Conservation (phyloP, 2,797 vertebrate species). For the Microhierax caerulescens region DNA sequence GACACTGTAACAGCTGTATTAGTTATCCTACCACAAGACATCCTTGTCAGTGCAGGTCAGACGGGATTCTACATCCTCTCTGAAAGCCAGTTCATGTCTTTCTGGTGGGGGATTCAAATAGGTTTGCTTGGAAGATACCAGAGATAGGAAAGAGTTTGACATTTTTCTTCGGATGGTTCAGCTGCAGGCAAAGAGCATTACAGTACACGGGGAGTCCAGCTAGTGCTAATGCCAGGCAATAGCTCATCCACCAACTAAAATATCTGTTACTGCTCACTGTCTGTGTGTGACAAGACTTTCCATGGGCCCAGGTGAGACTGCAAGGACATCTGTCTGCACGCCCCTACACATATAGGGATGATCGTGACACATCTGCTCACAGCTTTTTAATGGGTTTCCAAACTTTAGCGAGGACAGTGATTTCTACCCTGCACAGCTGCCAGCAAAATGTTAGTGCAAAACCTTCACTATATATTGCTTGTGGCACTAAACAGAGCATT, state of each 20-base stretch:
- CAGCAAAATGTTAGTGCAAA: not conserved
- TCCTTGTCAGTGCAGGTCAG: not conserved
- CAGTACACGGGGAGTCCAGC: not conserved
- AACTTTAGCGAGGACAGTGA: accelerated
- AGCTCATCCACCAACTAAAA: not conserved
- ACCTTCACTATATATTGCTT: not conserved
- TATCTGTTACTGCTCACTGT: not conserved
- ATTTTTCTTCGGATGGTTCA: not conserved
- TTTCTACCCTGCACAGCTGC: not conserved
- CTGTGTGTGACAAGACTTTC: not conserved
- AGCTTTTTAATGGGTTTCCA: not conserved
- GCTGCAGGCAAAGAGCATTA: not conserved
- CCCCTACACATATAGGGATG: not conserved
- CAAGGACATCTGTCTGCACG: not conserved
- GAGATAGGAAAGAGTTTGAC: not conserved
- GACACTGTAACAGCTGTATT: not conserved
- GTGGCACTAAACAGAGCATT: not conserved
- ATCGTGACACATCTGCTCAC: not conserved
- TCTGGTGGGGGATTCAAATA: not conserved
- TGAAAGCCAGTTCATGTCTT: not conserved
- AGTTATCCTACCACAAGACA: not conserved
- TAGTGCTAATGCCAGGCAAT: not conserved
- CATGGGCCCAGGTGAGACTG: not conserved
- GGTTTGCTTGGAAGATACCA: not conserved
- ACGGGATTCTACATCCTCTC: not conserved